A percentile compares a stretch with the other conserved stretches of the same genome.
Conservation (phyloP, 2,113 vertebrate genomes). For the Indicator maculatus region DNA sequence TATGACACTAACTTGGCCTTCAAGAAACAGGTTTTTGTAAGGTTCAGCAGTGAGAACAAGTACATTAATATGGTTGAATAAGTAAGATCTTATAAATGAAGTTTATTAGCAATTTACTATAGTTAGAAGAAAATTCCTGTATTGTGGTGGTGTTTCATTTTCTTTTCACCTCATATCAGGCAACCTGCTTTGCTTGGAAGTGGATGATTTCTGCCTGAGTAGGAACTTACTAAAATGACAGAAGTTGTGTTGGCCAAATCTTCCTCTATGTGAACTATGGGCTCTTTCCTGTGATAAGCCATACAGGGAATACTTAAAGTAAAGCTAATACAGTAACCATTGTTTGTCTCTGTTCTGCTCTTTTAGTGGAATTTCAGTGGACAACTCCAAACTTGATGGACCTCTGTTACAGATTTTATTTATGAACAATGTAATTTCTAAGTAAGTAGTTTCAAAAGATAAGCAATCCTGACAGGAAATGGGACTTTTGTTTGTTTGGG, state of each 20-base stretch:
- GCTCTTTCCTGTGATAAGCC: background rate
- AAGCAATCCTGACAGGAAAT: background rate
- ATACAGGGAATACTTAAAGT: background rate
- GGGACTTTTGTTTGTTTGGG: background rate
- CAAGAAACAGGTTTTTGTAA: background rate
- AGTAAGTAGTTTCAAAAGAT: slow-evolving; percentile 82
- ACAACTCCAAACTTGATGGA: slow-evolving; percentile 85
- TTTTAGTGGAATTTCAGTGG: slow-evolving; percentile 85
- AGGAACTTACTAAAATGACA: background rate
- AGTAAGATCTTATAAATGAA: background rate
- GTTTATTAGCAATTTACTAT: background rate
- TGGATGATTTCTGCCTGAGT: background rate
- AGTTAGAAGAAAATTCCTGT: background rate
- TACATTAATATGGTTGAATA: background rate
- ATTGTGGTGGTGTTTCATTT: background rate
- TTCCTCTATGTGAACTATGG: background rate
- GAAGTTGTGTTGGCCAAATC: background rate
- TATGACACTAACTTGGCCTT: background rate
- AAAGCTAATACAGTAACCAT: background rate
- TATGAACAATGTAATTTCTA: slow-evolving; percentile 93
- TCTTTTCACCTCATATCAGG: background rate
- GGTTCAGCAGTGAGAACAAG: background rate
- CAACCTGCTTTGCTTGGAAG: background rate
- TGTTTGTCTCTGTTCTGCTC: slow-evolving; percentile 7
- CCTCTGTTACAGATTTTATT: slow-evolving; percentile 93